phyloP scores from a whole-genome alignment of 2,888 invertebrate genomes.

The Bombylius major region DNA sequence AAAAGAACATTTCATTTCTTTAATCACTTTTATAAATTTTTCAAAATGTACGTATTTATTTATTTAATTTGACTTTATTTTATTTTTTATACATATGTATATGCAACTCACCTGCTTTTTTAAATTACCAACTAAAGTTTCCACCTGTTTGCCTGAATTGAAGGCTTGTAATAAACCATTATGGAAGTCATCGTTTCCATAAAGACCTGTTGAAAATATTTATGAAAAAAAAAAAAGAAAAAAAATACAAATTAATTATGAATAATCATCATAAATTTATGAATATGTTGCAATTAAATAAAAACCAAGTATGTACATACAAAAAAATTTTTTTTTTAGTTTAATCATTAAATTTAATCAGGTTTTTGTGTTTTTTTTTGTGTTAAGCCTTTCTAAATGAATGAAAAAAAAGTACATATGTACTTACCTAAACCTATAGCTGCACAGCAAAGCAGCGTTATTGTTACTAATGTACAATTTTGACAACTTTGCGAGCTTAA shows the following conservation, averaged over 20 bases:
- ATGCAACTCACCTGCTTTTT: slow-evolving; percentile 56
- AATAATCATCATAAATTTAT: not conserved
- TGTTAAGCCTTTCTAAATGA: not conserved
- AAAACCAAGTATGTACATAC: not conserved
- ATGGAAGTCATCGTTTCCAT: slow-evolving; percentile 91
- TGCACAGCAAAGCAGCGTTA: slow-evolving; percentile 74
- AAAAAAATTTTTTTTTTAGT: not conserved
- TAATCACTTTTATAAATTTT: too few species aligned
- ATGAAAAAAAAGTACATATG: too few species aligned
- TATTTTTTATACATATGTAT: not conserved
- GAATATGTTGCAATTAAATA: not conserved
- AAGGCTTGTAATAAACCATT: slow-evolving; percentile 75
- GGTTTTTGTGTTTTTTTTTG: not conserved
- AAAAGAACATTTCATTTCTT: too few species aligned
- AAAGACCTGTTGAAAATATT: slow-evolving; percentile 43
- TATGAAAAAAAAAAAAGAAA: not conserved
- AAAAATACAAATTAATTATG: too few species aligned
- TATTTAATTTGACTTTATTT: too few species aligned
- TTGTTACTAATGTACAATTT: slow-evolving; percentile 35
- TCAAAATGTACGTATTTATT: too few species aligned
- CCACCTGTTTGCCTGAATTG: slow-evolving; percentile 67
- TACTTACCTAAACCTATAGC: slow-evolving; percentile 64
- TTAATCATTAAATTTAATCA: not conserved
- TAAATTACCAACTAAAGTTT: slow-evolving; percentile 63
- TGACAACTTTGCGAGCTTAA: slow-evolving; percentile 36